phyloP scores from a whole-genome alignment of 2,113 vertebrate species.

The Chinchilla lanigera region DNA sequence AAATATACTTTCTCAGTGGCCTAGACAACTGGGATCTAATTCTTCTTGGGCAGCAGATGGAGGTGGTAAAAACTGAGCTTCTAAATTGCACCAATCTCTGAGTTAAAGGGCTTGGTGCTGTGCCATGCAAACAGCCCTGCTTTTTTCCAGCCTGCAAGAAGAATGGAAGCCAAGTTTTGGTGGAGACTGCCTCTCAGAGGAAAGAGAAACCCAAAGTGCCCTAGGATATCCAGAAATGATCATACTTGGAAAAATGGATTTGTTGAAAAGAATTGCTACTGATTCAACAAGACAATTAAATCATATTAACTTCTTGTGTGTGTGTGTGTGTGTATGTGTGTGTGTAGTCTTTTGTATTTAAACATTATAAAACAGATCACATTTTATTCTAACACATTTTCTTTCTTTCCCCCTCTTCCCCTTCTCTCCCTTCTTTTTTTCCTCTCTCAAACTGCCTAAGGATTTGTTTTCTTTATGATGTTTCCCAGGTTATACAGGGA shows the following conservation, averaged over 20 bases:
- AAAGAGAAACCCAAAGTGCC: background rate
- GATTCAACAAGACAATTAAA: background rate
- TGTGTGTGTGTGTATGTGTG: background rate
- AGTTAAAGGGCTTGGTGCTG: slow-evolving; percentile 71
- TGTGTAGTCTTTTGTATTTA: background rate
- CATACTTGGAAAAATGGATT: background rate
- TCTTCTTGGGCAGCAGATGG: slow-evolving; percentile 76
- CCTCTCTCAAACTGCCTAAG: background rate
- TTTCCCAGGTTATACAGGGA: background rate
- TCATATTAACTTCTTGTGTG: background rate
- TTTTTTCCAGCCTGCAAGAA: slow-evolving; percentile 53
- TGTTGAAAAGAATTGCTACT: background rate
- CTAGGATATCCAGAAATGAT: background rate
- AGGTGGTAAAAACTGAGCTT: slow-evolving; percentile 67
- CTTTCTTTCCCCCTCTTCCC: background rate
- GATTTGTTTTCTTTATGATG: background rate
- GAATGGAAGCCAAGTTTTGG: slow-evolving; percentile 47
- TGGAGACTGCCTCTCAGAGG: background rate
- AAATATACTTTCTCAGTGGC: slow-evolving; percentile 64
- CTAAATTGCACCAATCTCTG: slow-evolving; percentile 71
- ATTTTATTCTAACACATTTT: background rate
- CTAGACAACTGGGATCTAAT: slow-evolving; percentile 66
- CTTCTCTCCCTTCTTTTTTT: background rate
- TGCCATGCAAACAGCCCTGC: slow-evolving; percentile 63
- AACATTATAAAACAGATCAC: background rate